Conservation (phyloP, 2,113 vertebrate species). For the Bubo blakistoni region DNA sequence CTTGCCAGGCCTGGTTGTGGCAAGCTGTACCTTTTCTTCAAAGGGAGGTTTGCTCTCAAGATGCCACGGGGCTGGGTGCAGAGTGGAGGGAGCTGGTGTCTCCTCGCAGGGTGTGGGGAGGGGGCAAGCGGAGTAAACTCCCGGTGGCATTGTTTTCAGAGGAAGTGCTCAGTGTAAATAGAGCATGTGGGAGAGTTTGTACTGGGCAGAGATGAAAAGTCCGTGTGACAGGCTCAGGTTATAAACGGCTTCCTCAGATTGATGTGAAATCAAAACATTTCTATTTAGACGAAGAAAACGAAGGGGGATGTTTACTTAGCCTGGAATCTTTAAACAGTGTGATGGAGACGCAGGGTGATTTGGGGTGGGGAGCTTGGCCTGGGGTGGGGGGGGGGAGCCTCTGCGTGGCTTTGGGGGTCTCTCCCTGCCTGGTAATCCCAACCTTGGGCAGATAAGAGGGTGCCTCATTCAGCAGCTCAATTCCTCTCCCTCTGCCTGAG, state of each 20-base stretch:
- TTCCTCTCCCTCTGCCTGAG: not conserved
- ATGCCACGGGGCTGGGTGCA: not conserved
- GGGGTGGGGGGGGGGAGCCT: not conserved
- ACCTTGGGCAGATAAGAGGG: not conserved
- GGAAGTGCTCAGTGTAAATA: constrained; percentile 96
- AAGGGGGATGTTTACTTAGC: constrained; percentile 79
- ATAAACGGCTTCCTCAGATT: constrained; percentile 85
- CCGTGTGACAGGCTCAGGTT: constrained; percentile 75
- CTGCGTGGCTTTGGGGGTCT: not conserved
- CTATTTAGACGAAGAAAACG: constrained; percentile 75
- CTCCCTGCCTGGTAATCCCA: not conserved
- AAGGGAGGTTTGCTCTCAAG: not conserved
- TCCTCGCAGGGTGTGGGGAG: constrained; percentile 19
- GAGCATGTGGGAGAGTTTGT: constrained; percentile 77
- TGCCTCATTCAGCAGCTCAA: not conserved
- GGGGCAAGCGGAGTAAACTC: constrained; percentile 63
- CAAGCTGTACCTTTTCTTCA: not conserved
- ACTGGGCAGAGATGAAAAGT: constrained; percentile 80
- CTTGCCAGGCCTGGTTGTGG: not conserved
- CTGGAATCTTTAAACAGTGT: constrained; percentile 66
- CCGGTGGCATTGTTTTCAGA: constrained; percentile 91
- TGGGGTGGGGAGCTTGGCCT: constrained; percentile 19
- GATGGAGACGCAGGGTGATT: not conserved
- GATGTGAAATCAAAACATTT: constrained; percentile 79
- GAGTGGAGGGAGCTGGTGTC: not conserved